Conservation (phyloP, 2,888 invertebrate genomes). For the Platynereis dumerilii region DNA sequence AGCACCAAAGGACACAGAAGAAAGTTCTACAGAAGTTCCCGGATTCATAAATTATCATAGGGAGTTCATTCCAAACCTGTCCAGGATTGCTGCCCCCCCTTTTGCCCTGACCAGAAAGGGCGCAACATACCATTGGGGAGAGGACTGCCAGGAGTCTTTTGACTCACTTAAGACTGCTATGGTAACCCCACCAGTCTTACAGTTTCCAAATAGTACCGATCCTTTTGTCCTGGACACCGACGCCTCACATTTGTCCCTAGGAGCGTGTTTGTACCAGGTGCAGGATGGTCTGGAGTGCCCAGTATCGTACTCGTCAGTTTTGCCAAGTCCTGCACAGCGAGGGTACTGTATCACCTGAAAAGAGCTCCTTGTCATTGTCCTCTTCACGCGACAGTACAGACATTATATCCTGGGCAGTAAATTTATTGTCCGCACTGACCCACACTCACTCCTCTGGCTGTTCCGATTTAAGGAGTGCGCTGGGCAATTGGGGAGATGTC, state of each 20-base stretch:
- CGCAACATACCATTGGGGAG: too few species aligned
- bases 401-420: conserved; percentile 4
- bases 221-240: conserved; percentile 9
- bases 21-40: too few species aligned
- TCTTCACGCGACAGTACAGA: neutral
- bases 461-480: neutral
- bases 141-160: too few species aligned
- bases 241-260: neutral
- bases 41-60: too few species aligned
- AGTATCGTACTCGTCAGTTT: neutral
- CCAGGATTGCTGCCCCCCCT: too few species aligned
- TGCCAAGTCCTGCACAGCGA: neutral
- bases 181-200: too few species aligned
- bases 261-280: neutral
- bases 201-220: too few species aligned
- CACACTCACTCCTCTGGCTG: neutral
- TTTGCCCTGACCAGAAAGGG: too few species aligned
- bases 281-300: neutral
- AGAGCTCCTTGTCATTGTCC: neutral
- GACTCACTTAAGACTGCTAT: too few species aligned
- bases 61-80: too few species aligned
- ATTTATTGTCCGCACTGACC: conserved; percentile 8
- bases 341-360: neutral
- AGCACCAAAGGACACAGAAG: too few species aligned
- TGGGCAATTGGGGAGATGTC: conserved; percentile 1